Evolutionary conservation across 1,140 invertebrate genomes (phyloP).

Genomic region (Dendrolimus punctatus): DNA sequence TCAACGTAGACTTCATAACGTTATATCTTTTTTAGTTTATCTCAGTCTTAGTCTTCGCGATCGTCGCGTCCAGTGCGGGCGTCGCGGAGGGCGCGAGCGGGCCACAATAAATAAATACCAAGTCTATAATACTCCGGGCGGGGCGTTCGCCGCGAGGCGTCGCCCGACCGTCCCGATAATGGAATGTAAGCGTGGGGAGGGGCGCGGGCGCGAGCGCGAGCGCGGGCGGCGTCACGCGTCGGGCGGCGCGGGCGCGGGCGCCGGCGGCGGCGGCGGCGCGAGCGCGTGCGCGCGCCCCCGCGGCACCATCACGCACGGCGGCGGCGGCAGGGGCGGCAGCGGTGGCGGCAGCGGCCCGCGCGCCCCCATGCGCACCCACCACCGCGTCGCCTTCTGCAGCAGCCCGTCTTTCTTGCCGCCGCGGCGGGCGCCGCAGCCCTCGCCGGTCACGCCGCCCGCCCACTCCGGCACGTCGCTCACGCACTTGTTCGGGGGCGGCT

Average conservation of each 20-base stretch:
- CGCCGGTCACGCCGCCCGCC: constrained; percentile 35
- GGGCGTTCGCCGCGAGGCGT: constrained; percentile 41
- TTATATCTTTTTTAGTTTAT: constrained; percentile 62
- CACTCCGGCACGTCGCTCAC: constrained; percentile 71
- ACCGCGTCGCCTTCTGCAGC: constrained; percentile 63
- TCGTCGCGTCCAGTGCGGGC: constrained; percentile 60
- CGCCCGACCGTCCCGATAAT: constrained; percentile 54
- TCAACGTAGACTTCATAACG: constrained; percentile 65
- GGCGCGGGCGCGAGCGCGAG: constrained; percentile 21
- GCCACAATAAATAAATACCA: constrained; percentile 65
- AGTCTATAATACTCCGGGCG: constrained; percentile 67
- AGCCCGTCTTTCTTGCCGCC: constrained; percentile 60
- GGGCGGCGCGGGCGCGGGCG: constrained; percentile 22
- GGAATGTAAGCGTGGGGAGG: constrained; percentile 66
- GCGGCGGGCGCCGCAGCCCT: constrained; percentile 24
- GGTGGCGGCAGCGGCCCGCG: constrained; percentile 37
- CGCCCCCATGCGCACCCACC: constrained; percentile 61
- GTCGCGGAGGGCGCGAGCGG: constrained; percentile 35
- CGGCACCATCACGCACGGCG: constrained; percentile 63
- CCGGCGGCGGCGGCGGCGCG: constrained; percentile 48
- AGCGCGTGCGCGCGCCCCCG: constrained; percentile 46
- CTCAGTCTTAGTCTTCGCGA: constrained; percentile 67
- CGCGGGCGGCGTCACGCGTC: constrained; percentile 16
- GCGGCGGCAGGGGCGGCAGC: constrained; percentile 27
- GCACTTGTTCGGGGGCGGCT: constrained; percentile 71